phyloP scores from a whole-genome alignment of 2,888 invertebrate genomes.

The Cyrtodaria siliqua region DNA sequence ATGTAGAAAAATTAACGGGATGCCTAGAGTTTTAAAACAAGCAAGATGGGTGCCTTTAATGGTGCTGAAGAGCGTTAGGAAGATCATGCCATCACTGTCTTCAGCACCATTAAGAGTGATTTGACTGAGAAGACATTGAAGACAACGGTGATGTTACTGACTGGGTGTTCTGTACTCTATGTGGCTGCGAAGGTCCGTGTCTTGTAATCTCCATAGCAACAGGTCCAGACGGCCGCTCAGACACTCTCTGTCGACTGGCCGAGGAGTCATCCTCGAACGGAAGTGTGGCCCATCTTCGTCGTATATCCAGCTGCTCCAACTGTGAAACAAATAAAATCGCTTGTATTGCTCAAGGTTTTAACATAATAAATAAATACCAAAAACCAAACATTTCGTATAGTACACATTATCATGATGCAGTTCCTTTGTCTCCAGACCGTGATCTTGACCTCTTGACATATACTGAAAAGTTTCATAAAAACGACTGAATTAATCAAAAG shows the following conservation, averaged over 20 bases:
- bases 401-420: too few relatives aligned
- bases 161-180: constrained; percentile 45
- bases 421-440: too few relatives aligned
- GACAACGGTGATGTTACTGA: neutral
- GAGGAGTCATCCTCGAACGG: constrained; percentile 65
- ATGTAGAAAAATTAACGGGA: too few relatives aligned
- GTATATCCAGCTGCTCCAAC: constrained; percentile 78
- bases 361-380: too few relatives aligned
- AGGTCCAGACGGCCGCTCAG: constrained; percentile 60
- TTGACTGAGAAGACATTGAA: neutral
- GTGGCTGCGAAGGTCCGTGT: constrained; percentile 47
- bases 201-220: constrained; percentile 70
- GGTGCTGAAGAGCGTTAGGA: neutral
- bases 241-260: constrained; percentile 23
- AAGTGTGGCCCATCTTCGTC: constrained; percentile 79
- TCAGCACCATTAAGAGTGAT: neutral
- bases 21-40: too few relatives aligned
- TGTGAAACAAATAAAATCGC: constrained; percentile 61
- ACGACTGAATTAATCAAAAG: too few relatives aligned
- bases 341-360: too few relatives aligned
- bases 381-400: too few relatives aligned
- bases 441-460: too few relatives aligned
- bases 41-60: too few relatives aligned
- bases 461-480: too few relatives aligned
- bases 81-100: neutral